These are phyloP conservation scores for Acanthosepion lycidas DNA, from an alignment of 2,888 invertebrate species.

Conservation along the genomic window DNA sequence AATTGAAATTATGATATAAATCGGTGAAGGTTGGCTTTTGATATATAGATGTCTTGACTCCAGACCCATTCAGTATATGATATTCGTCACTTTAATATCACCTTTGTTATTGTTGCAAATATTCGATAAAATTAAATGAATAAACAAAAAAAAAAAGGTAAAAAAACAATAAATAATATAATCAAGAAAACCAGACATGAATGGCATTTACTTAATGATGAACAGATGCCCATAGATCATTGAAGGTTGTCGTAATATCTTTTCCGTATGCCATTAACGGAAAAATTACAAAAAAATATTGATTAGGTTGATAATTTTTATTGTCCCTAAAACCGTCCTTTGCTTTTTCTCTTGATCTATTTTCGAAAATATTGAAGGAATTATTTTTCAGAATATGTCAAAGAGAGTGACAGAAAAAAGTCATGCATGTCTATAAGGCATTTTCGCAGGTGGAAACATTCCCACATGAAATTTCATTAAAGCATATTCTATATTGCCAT, in stretches of 20 bases:
- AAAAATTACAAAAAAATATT: background rate
- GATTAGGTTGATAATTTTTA: background rate
- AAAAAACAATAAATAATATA: no score
- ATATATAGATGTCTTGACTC: no score
- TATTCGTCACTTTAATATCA: no score
- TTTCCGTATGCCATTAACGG: background rate
- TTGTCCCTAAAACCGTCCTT: no score
- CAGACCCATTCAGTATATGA: no score
- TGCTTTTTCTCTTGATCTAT: no score
- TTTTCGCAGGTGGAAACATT: background rate
- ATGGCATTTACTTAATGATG: background rate
- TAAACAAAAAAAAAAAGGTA: background rate
- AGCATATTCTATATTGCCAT: background rate
- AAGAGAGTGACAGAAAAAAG: background rate
- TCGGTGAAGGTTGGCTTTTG: no score
- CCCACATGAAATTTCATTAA: background rate
- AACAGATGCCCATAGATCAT: background rate
- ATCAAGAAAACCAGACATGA: background rate
- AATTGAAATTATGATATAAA: no score
- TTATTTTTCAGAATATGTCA: background rate
- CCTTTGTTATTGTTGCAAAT: background rate
- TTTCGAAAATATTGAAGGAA: background rate
- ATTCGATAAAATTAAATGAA: background rate
- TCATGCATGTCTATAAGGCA: background rate
- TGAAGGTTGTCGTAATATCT: background rate